Conservation (phyloP, 2,888 invertebrate genomes). For the Aphidoletes aphidimyza region DNA sequence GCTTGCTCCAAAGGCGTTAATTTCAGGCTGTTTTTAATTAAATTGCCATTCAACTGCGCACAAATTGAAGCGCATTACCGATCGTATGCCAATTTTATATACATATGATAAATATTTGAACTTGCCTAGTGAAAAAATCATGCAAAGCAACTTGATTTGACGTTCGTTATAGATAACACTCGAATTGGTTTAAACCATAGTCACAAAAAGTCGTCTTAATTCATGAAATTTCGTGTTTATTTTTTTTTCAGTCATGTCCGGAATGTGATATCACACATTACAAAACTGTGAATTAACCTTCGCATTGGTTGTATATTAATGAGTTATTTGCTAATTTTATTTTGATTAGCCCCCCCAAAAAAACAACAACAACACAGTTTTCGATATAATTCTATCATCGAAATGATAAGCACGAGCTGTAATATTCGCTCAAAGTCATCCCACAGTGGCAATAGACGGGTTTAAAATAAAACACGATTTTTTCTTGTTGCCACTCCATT, state of each 20-base stretch:
- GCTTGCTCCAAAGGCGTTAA: neutral
- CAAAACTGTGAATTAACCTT: neutral
- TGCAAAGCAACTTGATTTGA: too few species aligned
- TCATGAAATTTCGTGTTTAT: too few species aligned
- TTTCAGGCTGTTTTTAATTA: neutral
- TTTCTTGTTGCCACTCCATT: neutral
- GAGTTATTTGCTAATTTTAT: conserved; percentile 13
- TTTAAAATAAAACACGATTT: neutral
- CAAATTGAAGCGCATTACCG: neutral
- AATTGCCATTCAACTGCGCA: neutral
- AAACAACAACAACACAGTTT: neutral
- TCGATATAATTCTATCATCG: neutral
- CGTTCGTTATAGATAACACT: too few species aligned
- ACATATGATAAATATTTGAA: conserved; percentile 5
- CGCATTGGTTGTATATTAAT: neutral
- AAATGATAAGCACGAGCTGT: neutral
- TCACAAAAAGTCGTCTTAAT: too few species aligned
- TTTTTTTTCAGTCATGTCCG: too few species aligned
- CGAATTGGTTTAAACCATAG: too few species aligned
- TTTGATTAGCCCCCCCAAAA: neutral
- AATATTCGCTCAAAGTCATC: neutral
- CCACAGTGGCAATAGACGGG: neutral
- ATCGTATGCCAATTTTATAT: neutral
- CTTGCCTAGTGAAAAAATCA: too few species aligned
- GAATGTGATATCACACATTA: neutral